These are phyloP conservation scores for Haliclona indistincta DNA, from an alignment of 37 sponge, comb jelly and placozoan species.

Conservation along the genomic window DNA sequence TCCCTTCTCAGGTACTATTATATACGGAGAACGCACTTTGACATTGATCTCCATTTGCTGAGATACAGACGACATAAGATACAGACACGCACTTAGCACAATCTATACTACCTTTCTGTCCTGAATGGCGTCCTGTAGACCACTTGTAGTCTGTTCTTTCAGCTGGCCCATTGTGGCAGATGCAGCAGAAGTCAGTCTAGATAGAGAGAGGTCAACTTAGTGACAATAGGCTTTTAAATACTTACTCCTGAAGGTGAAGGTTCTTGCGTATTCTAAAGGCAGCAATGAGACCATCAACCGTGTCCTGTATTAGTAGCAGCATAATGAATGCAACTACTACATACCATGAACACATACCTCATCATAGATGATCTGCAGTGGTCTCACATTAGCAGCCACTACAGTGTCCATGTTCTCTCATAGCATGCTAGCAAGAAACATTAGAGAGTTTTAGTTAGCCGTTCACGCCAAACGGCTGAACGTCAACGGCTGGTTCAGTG, in stretches of 20 bases:
- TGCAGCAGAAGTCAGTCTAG: constrained; percentile 69
- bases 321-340: background rate
- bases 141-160: constrained; percentile 49
- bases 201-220: background rate
- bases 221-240: background rate
- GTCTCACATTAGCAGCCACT: constrained; percentile 44
- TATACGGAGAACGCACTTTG: constrained; percentile 64
- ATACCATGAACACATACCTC: constrained; percentile 37
- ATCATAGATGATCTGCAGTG: constrained; percentile 71
- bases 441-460: no score
- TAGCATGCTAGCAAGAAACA: constrained; percentile 22
- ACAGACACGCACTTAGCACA: background rate
- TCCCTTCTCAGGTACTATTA: constrained; percentile 63
- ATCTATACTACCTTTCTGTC: constrained; percentile 62
- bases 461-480: no score
- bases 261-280: constrained; percentile 53
- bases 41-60: constrained; percentile 54
- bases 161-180: constrained; percentile 63
- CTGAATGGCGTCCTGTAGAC: constrained; percentile 49
- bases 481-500: no score
- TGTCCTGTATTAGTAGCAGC: constrained; percentile 51
- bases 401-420: constrained; percentile 32
- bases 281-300: constrained; percentile 63
- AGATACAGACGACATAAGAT: background rate
- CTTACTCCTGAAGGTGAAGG: constrained; percentile 75